Evolutionary conservation across 1,140 invertebrate species (phyloP).

Genomic region (Megathymus violae): DNA sequence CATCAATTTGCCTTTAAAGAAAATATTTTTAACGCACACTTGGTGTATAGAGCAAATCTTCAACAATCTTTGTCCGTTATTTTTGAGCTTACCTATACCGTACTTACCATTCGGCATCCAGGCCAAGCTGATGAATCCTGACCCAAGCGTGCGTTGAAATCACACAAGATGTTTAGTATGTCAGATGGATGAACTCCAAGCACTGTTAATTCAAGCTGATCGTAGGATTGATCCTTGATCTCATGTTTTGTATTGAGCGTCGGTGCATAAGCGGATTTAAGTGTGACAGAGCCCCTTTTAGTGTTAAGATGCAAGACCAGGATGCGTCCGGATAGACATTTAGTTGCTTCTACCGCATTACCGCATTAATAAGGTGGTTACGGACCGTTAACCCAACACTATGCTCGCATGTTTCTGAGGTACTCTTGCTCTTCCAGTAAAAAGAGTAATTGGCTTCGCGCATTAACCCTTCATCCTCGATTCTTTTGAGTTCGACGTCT

Average conservation of each 20-base stretch:
- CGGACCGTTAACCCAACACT: neutral
- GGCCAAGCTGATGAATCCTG: constrained; percentile 18
- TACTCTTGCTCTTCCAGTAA: neutral
- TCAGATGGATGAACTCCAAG: neutral
- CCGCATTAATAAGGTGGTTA: neutral
- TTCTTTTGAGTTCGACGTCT: neutral
- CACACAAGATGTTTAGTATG: neutral
- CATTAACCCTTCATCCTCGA: neutral
- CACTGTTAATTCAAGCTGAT: neutral
- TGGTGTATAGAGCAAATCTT: constrained; percentile 23
- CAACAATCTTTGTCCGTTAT: constrained; percentile 33
- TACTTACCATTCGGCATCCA: constrained; percentile 28
- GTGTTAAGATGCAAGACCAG: neutral
- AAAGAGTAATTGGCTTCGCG: neutral
- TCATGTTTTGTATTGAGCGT: constrained; percentile 21
- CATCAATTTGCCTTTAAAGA: constrained; percentile 25
- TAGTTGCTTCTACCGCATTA: neutral
- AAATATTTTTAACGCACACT: constrained; percentile 36
- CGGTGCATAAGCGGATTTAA: constrained; percentile 24
- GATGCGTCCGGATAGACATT: neutral
- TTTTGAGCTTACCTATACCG: constrained; percentile 34
- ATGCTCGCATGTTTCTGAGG: neutral
- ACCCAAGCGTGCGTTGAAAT: constrained; percentile 35
- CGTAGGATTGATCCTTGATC: constrained; percentile 38
- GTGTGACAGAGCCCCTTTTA: neutral